phyloP scores from a whole-genome alignment of 2,888 invertebrate genomes.

The Blera fallax region DNA sequence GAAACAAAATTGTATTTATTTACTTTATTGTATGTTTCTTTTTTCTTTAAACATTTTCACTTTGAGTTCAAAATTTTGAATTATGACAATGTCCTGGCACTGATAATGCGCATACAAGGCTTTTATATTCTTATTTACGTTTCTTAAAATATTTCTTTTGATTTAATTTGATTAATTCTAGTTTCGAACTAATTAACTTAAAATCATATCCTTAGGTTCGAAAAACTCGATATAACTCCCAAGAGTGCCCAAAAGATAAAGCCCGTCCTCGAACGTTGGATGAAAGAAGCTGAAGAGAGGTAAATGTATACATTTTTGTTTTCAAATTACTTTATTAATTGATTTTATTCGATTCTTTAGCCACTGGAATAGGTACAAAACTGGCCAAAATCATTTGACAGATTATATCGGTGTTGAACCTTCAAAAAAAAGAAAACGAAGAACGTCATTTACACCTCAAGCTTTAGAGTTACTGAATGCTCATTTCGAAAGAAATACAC shows the following conservation, averaged over 20 bases:
- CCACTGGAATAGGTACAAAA: slow-evolving; percentile 91
- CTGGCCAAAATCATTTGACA: slow-evolving; percentile 95
- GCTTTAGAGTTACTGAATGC: slow-evolving; percentile 96
- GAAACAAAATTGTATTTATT: slow-evolving; percentile 37
- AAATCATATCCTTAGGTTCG: slow-evolving; percentile 88
- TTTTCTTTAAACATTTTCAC: slow-evolving; percentile 43
- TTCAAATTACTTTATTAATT: background rate
- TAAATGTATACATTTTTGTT: slow-evolving; percentile 78
- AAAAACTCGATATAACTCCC: slow-evolving; percentile 99
- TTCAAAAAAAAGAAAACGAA: slow-evolving; percentile 96
- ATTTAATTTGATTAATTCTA: background rate
- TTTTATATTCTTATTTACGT: slow-evolving; percentile 41
- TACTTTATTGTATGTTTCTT: slow-evolving; percentile 32
- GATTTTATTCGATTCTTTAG: slow-evolving; percentile 73
- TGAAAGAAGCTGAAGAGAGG: slow-evolving; percentile 99
- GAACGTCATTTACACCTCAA: slow-evolving; percentile 98
- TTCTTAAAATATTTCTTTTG: slow-evolving; percentile 2
- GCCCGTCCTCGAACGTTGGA: slow-evolving; percentile 99
- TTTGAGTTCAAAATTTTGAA: slow-evolving; percentile 29
- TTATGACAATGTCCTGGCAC: slow-evolving; percentile 88
- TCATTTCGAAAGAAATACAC: slow-evolving; percentile 98
- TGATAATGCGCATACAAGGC: slow-evolving; percentile 78
- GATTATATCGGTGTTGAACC: slow-evolving; percentile 98
- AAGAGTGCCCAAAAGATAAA: slow-evolving; percentile 99
- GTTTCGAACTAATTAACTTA: background rate